Base-by-base conservation (phyloP, 2,797 vertebrate genomes). In the Pteropus rufus region DNA sequence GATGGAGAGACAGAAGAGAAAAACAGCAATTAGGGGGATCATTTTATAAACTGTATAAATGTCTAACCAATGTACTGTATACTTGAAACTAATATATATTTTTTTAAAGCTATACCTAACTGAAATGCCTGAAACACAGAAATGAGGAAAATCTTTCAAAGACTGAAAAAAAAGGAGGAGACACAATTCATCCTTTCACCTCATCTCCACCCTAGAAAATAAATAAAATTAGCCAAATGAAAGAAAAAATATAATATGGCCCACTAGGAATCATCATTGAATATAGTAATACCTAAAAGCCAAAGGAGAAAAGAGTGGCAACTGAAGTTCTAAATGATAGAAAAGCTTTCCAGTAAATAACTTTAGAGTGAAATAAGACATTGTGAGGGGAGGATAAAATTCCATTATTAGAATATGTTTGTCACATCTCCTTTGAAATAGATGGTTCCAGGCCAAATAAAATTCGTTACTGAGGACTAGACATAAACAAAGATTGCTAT, bases 341-440 rank as follows among this genome's bases (percentile, higher is more conserved):
- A 77, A 87, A 89, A 92, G 60, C 39, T 75, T 91, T 60, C 24
- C n/a, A 90, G 72, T 70, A 87, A 93, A 76, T 36, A 88, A 36
- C 41, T 92, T 34, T 10, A 70, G 29, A 19, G 10, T 92, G 10
- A 94, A 95, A 88, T 91, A 10, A 3, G 52, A 60, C 72, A 90
- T 76, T 60, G 24, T 72, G n/a, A 92, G 46, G 44, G 10, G 3
- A 62, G 46, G 44, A 94, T 72, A 88, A 89, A 89, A 76, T 85
- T 36, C 39, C 26, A 15, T 84, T 95, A 31, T 80, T 41, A 26
- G 3, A 87, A 94, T 67, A 41, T 79, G 36, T 9, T 72, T 52
- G 4, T 83, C 46, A 81, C 12, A 82, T 54, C 16, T 75, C 85
- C 34, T 95, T 95, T 88, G 62, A 91, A 34, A 73, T 26, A 80